Evolutionary conservation across 1,140 invertebrate species (phyloP).

Genomic region (Daktulosphaira vitifoliae): DNA sequence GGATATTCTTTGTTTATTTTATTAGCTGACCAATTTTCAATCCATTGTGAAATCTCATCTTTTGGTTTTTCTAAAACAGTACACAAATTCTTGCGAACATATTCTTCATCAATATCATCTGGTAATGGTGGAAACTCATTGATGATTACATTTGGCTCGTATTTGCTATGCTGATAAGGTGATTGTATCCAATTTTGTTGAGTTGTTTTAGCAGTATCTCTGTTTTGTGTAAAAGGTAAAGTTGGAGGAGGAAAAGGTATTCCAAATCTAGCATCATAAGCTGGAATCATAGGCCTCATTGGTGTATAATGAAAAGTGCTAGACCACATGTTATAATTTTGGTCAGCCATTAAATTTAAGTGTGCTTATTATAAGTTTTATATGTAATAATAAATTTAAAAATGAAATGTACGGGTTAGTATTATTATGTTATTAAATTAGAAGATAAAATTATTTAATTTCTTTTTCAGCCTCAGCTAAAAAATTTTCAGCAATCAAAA

Average conservation of each 20-base stretch:
- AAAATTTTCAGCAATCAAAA: slow-evolving; percentile 56
- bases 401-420: no score
- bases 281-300: not conserved
- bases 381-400: no score
- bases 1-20: slow-evolving; percentile 45
- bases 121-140: slow-evolving; percentile 32
- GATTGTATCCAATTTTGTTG: not conserved
- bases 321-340: slow-evolving; percentile 4
- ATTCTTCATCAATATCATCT: slow-evolving; percentile 36
- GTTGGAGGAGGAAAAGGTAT: not conserved
- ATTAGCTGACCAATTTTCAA: slow-evolving; percentile 35
- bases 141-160: slow-evolving; percentile 1
- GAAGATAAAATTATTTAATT: slow-evolving; percentile 26
- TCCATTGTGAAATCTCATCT: slow-evolving; percentile 13
- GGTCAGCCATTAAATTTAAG: slow-evolving; percentile 8
- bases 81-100: slow-evolving; percentile 42
- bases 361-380: no score
- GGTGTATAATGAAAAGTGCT: not conserved
- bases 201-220: not conserved
- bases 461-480: slow-evolving; percentile 57
- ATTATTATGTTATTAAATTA: not conserved
- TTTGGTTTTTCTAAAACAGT: not conserved
- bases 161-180: not conserved
- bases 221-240: not conserved
- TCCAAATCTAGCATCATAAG: not conserved